Base-by-base conservation (phyloP, 2,113 vertebrate species). In the Aspiorhynchus laticeps region DNA sequence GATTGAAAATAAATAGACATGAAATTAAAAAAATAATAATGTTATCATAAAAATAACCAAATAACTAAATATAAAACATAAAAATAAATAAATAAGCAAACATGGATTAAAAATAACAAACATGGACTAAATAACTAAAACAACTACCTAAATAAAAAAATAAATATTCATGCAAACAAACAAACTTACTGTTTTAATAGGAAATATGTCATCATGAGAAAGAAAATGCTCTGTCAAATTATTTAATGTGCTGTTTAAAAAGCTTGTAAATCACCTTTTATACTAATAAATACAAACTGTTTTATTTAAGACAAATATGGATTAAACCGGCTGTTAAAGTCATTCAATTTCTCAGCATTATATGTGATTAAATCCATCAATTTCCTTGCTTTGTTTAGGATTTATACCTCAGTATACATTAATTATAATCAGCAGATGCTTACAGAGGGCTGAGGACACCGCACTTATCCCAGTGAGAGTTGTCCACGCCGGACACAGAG, bases 381-480 rank as follows among this genome's bases (percentile, higher is more conserved):
- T 43, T 26, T 59, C 7, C 7, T 2, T 24, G 2, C 53, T 53
- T 53, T 53, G 21, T 31, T 48, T 17, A 71, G 36, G 10, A 46
- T 81, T 77, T 48, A 51, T 1, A 17, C 48, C 48, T 17, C 43
- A 51, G 43, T 48, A 8, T 10, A 28, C 6, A 31, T 77, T 65
- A 19, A 5, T 21, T 21, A 71, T 75, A 21, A 43, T 67, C 26
- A 26, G 14, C 8, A 53, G 33, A 56, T n/a, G 87, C 95, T 95
- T 89, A 97, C 96, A 90, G 87, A 1, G 93, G 80, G 85, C 94
- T 97, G 38, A 94, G 92, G 2, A 77, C 46, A 0, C 94, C 94
- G 88, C 96, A 97, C 75, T 87, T 93, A 86, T 95, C 93, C 93
- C 95, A 96, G 12, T 87, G 91, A 56, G 93, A 85, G 26, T 92